Base-by-base conservation (phyloP, 2,113 vertebrate genomes). In the Microtus montanus region DNA sequence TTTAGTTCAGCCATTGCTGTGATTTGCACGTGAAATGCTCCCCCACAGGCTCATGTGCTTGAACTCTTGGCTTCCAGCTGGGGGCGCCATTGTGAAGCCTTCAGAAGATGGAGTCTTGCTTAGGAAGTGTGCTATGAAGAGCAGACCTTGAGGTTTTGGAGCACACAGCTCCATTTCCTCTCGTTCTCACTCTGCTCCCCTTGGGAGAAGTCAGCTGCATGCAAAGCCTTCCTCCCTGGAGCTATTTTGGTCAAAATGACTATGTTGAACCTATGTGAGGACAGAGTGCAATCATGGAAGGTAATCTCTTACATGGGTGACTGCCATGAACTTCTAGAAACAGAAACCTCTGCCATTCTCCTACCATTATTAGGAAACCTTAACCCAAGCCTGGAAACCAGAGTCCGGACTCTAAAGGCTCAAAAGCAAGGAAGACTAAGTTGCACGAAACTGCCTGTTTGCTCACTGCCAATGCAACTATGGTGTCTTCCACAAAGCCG, bases 391-490 rank as follows among this genome's bases (percentile, higher is more conserved):
- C 63, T 47, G 87, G 82, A 70, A 90, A 87, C 41, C 90, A 71
- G 3, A 83, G 22, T n/a, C 41, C 3, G 9, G 22, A 17, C 13
- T 35, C 61, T 2, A 52, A 68, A 38, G 49, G 71, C 20, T 20
- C 52, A 17, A 87, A 87, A 71, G 38, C 63, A 93, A 68, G 92
- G 89, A 52, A 70, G 77, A 41, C 26, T 70, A 38, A 94, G 58
- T 66, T 47, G 14, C 38, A 63, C 26, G 71, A n/a, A 87, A 87
- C 54, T 78, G 70, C 20, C 30, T 49, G 66, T n/a, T 74, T 68
- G 47, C 3, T 83, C 84, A 87, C 66, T 77, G 33, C 33, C 47
- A 8, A 12, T 58, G 19, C 38, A 4, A 47, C 2, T 58, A 15
- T 24, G 35, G 9, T 13, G 28, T 71, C 26, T 66, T 68, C 52